Conservation (phyloP, 2,888 invertebrate species). For the Carabus problematicus region DNA sequence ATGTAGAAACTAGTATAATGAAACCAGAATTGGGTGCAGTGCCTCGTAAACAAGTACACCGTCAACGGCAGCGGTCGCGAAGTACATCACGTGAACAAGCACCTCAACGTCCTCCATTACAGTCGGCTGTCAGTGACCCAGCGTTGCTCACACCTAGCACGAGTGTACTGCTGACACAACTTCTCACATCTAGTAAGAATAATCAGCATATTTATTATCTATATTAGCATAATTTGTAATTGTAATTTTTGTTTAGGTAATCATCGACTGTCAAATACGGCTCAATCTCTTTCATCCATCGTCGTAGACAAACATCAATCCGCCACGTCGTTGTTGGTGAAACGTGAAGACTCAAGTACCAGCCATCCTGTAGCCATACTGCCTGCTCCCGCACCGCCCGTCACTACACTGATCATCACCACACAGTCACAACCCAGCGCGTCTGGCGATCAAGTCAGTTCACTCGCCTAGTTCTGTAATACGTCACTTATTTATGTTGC, state of each 20-base stretch:
- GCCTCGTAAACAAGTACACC: slow-evolving; percentile 25
- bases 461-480: too few species aligned
- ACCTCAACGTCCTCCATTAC: slow-evolving; percentile 66
- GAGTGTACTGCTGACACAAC: slow-evolving; percentile 83
- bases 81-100: slow-evolving; percentile 64
- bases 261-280: slow-evolving; percentile 62
- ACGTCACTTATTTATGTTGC: background rate
- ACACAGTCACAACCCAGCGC: slow-evolving; percentile 29
- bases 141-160: slow-evolving; percentile 67
- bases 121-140: slow-evolving; percentile 79
- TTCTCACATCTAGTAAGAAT: slow-evolving; percentile 74
- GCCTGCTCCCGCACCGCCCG: slow-evolving; percentile 46
- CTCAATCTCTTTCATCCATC: slow-evolving; percentile 52
- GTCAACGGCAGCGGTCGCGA: slow-evolving; percentile 58
- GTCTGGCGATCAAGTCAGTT: slow-evolving; percentile 32
- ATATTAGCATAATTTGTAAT: background rate
- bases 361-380: slow-evolving; percentile 41
- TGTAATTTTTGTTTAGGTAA: slow-evolving; percentile 50
- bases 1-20: slow-evolving; percentile 22
- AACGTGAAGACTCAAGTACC: slow-evolving; percentile 51
- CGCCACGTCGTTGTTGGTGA: slow-evolving; percentile 53
- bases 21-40: slow-evolving; percentile 35
- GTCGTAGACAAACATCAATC: slow-evolving; percentile 52
- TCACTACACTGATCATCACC: slow-evolving; percentile 33
- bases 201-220: background rate